Percentiles rank a stretch among this genome's conserved stretches.
Evolutionary conservation across 1,140 invertebrate species (phyloP).

Genomic region (Drosophila sp.): DNA sequence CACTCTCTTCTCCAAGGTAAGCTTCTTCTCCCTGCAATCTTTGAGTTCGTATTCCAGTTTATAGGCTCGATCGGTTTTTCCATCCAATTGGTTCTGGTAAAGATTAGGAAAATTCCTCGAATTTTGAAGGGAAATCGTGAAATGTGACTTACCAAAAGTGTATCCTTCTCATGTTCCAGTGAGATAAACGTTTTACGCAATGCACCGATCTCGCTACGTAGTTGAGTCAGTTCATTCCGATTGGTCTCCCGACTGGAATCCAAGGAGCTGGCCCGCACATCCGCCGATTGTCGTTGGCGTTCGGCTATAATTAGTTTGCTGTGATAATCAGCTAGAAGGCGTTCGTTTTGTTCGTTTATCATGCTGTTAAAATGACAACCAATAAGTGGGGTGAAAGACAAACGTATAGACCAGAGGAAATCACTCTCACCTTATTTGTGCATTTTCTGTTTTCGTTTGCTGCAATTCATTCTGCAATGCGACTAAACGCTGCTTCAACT

Average conservation of each 20-base stretch:
- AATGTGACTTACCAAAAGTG: conserved; percentile 54
- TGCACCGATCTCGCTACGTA: conserved; percentile 62
- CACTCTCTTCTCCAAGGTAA: conserved; percentile 55
- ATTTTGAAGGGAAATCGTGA: not conserved
- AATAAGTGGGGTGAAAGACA: not conserved
- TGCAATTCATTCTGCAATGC: conserved; percentile 52
- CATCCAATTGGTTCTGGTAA: conserved; percentile 68
- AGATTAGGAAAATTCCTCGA: not conserved
- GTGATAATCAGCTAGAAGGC: conserved; percentile 69
- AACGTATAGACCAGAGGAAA: not conserved
- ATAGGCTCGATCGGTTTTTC: conserved; percentile 68
- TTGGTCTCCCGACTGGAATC: conserved; percentile 67
- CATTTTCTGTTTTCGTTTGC: conserved; percentile 49
- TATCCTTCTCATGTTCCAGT: conserved; percentile 74
- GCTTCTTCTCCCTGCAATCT: conserved; percentile 55
- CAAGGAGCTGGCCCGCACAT: conserved; percentile 57
- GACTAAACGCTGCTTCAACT: conserved; percentile 46
- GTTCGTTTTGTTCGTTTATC: conserved; percentile 78
- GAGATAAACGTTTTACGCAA: conserved; percentile 62
- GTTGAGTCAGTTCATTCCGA: conserved; percentile 55
- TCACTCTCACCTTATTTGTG: conserved; percentile 64
- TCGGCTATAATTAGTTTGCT: conserved; percentile 66
- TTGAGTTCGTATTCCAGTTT: conserved; percentile 74
- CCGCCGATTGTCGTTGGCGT: conserved; percentile 58
- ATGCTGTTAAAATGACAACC: conserved; percentile 40